Percentiles rank a stretch among this genome's conserved stretches.
phyloP scores from a whole-genome alignment of 2,113 vertebrate species.

The Leuciscus idus region DNA sequence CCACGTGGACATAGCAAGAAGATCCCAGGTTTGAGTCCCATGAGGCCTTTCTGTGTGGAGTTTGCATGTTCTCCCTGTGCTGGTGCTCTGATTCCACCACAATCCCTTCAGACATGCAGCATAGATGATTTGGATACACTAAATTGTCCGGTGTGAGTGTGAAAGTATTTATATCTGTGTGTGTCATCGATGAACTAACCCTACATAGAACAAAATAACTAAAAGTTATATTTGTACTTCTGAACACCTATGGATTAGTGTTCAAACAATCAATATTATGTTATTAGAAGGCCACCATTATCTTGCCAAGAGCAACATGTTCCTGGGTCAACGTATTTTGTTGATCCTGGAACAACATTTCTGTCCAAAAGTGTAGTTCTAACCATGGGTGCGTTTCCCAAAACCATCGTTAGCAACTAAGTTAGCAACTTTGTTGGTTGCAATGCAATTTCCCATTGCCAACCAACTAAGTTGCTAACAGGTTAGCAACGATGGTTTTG shows the following conservation, averaged over 20 bases:
- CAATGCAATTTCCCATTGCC: too few relatives aligned
- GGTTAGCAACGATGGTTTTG: too few relatives aligned
- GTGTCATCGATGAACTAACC: too few relatives aligned
- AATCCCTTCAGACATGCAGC: background rate
- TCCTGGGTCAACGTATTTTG: too few relatives aligned
- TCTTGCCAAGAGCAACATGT: too few relatives aligned
- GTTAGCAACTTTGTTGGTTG: too few relatives aligned
- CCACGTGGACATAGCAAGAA: background rate
- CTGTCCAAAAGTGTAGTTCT: too few relatives aligned
- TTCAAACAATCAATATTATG: background rate
- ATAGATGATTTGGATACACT: background rate
- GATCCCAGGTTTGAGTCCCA: background rate
- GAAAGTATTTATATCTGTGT: background rate
- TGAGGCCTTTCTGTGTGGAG: background rate
- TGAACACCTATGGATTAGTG: background rate
- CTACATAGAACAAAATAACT: background rate
- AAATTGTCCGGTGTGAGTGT: background rate
- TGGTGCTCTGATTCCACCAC: background rate
- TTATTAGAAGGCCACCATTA: too few relatives aligned
- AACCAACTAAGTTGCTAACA: too few relatives aligned
- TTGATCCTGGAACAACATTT: too few relatives aligned
- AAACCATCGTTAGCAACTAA: too few relatives aligned
- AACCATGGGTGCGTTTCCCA: too few relatives aligned
- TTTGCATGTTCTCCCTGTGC: background rate
- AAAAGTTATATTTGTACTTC: background rate